Evolutionary conservation across 2,113 vertebrate species (phyloP).

Genomic region (Mohoua ochrocephala): DNA sequence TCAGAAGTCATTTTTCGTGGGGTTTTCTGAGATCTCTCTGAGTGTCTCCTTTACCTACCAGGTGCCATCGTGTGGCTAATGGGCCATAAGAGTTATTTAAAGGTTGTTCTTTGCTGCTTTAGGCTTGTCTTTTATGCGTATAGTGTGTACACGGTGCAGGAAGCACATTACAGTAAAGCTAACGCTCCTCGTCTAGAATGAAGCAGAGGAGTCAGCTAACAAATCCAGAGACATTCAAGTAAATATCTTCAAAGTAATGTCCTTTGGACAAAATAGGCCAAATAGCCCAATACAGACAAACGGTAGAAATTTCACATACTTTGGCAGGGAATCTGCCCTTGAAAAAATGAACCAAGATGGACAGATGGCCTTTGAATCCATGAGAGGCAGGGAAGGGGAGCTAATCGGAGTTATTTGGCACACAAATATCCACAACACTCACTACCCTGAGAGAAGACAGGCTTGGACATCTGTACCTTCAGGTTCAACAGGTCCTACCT

Average conservation of each 20-base stretch:
- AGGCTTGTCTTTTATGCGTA: neutral
- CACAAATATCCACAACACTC: neutral
- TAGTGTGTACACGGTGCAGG: neutral
- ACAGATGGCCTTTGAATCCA: neutral
- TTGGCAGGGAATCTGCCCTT: neutral
- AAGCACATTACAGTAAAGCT: neutral
- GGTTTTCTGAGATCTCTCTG: neutral
- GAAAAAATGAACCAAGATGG: neutral
- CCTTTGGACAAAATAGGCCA: neutral
- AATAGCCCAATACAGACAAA: neutral
- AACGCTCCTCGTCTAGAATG: neutral
- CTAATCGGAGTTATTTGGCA: neutral
- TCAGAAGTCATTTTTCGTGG: neutral
- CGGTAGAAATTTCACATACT: neutral
- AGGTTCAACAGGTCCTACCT: neutral
- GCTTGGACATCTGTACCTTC: neutral
- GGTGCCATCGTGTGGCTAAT: neutral
- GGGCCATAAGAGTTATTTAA: neutral
- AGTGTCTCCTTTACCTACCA: neutral
- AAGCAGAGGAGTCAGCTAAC: neutral
- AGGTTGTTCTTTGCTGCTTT: neutral
- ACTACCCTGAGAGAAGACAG: neutral
- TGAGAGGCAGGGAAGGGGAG: neutral
- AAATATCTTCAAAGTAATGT: neutral
- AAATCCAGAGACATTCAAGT: neutral